Evolutionary conservation across 2,113 vertebrate species (phyloP).

Genomic region (Pachycephala philippinensis): DNA sequence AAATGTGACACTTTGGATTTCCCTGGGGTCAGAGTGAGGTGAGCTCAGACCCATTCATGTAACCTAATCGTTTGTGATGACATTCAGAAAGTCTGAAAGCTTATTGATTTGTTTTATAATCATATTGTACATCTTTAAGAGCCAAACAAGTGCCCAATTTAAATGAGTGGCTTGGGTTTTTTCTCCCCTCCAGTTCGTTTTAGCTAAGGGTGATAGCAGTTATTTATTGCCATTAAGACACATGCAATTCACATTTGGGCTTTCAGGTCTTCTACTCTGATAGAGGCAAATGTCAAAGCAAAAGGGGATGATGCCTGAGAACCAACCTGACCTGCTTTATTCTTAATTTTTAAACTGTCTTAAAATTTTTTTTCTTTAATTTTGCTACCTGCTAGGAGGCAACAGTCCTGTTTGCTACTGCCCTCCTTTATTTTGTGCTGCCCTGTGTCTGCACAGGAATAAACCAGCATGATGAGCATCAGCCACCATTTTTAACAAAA

Average conservation of each 20-base stretch:
- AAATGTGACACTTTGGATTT: neutral
- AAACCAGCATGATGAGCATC: neutral
- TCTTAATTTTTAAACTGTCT: neutral
- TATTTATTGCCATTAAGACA: neutral
- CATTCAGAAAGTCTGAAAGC: slow-evolving; percentile 50
- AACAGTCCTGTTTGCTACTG: neutral
- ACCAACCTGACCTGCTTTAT: neutral
- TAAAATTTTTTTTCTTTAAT: neutral
- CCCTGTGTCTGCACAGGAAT: neutral
- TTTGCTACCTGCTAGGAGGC: neutral
- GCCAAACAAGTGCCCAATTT: neutral
- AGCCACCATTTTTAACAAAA: neutral
- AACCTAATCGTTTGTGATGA: neutral
- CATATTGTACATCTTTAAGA: slow-evolving; percentile 20
- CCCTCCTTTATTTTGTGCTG: neutral
- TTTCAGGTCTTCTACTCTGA: neutral
- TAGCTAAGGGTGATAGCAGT: neutral
- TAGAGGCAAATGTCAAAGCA: neutral
- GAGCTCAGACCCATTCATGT: neutral
- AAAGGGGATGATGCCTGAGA: neutral
- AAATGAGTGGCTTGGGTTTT: neutral
- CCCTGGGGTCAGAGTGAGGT: neutral
- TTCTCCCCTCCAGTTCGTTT: neutral
- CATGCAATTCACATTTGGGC: neutral
- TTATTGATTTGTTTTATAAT: slow-evolving; percentile 53